These are phyloP conservation scores for Gadus macrocephalus DNA, from an alignment of 2,113 vertebrate genomes.

Conservation along the genomic window DNA sequence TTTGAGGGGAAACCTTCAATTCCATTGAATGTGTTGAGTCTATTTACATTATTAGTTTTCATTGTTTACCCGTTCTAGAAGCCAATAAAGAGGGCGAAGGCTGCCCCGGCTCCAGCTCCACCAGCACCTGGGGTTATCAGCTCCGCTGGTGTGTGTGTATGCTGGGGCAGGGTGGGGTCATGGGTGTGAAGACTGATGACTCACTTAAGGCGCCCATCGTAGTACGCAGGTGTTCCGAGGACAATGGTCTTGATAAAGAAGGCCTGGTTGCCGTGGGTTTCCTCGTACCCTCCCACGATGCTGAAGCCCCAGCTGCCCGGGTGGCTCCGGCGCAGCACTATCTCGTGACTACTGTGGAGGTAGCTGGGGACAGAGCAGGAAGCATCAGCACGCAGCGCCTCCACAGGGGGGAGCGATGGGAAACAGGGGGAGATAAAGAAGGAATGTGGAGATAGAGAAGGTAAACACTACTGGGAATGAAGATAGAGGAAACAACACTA, in stretches of 20 bases:
- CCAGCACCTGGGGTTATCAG: too few relatives aligned
- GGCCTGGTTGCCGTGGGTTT: slow-evolving; percentile 94
- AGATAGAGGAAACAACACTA: too few relatives aligned
- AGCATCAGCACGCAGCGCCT: background rate
- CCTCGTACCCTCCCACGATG: slow-evolving; percentile 95
- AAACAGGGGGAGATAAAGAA: background rate
- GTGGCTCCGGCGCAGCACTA: slow-evolving; percentile 88
- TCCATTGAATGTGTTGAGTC: too few relatives aligned
- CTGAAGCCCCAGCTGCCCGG: slow-evolving; percentile 98
- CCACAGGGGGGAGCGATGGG: background rate
- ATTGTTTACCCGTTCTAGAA: too few relatives aligned
- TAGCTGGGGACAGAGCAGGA: slow-evolving; percentile 66
- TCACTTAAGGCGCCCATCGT: slow-evolving; percentile 96
- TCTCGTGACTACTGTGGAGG: slow-evolving; percentile 93
- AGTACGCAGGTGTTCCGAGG: slow-evolving; percentile 94
- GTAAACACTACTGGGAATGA: too few relatives aligned
- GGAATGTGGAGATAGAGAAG: too few relatives aligned
- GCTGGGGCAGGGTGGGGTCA: background rate
- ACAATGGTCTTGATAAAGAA: slow-evolving; percentile 99
- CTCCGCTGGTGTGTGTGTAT: too few relatives aligned
- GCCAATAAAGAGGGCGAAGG: too few relatives aligned
- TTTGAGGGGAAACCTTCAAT: too few relatives aligned
- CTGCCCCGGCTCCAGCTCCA: too few relatives aligned
- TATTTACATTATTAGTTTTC: too few relatives aligned
- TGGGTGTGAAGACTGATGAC: slow-evolving; percentile 38